Evolutionary conservation across 2,113 vertebrate species (phyloP).

Genomic region (Pogona vitticeps): DNA sequence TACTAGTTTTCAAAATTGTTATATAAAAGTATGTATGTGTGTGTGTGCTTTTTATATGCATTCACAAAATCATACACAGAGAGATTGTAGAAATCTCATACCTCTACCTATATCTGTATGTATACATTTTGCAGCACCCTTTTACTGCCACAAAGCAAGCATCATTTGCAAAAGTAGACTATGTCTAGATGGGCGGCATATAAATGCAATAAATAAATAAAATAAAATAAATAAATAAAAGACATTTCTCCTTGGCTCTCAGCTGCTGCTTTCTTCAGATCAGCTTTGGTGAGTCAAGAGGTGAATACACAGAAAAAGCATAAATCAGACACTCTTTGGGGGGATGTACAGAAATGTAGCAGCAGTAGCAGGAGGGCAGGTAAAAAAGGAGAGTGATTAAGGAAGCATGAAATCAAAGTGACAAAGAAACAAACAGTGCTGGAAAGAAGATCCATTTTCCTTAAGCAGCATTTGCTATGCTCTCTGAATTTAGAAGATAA

Average conservation of each 20-base stretch:
- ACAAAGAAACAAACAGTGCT: conserved; percentile 26
- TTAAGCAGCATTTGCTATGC: conserved; percentile 16
- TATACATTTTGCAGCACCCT: fast-evolving
- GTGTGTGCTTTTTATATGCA: not conserved
- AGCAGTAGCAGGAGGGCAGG: not conserved
- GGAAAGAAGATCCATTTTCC: not conserved
- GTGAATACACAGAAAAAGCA: conserved; percentile 36
- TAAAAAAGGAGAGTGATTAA: conserved; percentile 19
- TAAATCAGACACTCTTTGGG: conserved; percentile 22
- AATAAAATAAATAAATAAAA: too few relatives aligned
- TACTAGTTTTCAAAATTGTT: fast-evolving
- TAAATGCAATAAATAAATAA: too few relatives aligned
- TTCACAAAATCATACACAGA: not conserved
- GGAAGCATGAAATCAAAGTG: conserved; percentile 9
- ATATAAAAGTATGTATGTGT: not conserved
- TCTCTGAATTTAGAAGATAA: not conserved
- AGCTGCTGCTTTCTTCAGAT: conserved; percentile 21
- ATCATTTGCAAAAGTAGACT: not conserved
- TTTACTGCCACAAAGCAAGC: not conserved
- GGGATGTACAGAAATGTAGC: not conserved
- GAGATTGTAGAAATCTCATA: not conserved
- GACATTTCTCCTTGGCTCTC: conserved; percentile 23
- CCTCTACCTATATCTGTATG: not conserved
- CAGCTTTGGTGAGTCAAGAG: conserved; percentile 23
- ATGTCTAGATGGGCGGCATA: too few relatives aligned